Conservation (phyloP, 2,888 invertebrate genomes). For the Perizoma flavofasciatum region DNA sequence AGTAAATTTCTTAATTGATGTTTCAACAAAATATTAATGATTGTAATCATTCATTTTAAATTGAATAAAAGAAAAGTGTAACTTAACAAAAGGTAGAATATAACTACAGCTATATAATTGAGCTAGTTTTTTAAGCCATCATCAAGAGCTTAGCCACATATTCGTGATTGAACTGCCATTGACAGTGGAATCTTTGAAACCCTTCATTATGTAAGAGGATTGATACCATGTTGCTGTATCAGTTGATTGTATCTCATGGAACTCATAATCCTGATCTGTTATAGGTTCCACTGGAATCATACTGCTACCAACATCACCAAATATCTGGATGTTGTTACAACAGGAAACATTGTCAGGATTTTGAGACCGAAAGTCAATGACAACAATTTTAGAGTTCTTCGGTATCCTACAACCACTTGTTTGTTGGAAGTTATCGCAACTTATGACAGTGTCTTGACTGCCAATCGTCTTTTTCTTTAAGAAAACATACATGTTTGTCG, state of each 20-base stretch:
- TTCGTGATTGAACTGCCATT: constrained; percentile 82
- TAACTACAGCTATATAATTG: constrained; percentile 24
- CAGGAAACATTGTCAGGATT: constrained; percentile 58
- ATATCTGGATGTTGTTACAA: constrained; percentile 69
- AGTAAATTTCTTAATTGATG: constrained; percentile 6
- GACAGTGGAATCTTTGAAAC: constrained; percentile 83
- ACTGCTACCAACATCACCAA: constrained; percentile 63
- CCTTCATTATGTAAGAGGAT: constrained; percentile 81
- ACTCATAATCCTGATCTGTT: constrained; percentile 49
- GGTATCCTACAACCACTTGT: constrained; percentile 69
- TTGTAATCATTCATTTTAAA: background rate
- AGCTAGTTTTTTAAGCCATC: constrained; percentile 30
- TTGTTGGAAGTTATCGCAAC: constrained; percentile 63
- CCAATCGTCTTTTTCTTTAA: constrained; percentile 63
- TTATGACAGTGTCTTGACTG: constrained; percentile 51
- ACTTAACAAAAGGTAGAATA: constrained; percentile 9
- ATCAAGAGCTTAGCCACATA: constrained; percentile 67
- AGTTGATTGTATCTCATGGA: constrained; percentile 66
- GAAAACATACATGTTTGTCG: constrained; percentile 80
- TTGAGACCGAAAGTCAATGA: constrained; percentile 63
- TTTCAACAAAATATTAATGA: background rate
- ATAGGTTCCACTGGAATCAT: constrained; percentile 38
- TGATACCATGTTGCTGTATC: constrained; percentile 77
- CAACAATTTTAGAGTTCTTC: constrained; percentile 61
- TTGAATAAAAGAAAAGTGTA: background rate